Evolutionary conservation across 2,888 invertebrate species (phyloP), one percentile per base, ranked within the genome.

Genomic region (Heteropelma amictum): DNA sequence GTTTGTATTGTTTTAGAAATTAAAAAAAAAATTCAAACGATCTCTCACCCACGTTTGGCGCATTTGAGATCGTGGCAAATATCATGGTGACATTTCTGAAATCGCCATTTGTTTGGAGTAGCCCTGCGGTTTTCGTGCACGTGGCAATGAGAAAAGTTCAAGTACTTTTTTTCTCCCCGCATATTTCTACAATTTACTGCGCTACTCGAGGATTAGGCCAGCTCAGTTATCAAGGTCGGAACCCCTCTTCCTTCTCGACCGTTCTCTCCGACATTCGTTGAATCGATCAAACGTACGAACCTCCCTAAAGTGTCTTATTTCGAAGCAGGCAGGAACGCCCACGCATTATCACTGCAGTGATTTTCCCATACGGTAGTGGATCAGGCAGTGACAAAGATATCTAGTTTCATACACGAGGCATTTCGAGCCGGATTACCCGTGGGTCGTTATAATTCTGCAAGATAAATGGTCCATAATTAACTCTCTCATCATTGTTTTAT

Each of bases 211-310:
- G 23, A 47, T 47, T 23, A 47, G n/a, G 47, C n/a, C 47, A 26
- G 12, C 21, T 23, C 26, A 12, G 21, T 47, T 47, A 26, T 47
- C 23, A 47, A 47, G 47, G 26, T 26, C 26, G 47, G 2, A 12
- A 5, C 26, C 5, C 5, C 10, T 5, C 26, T 26, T 4, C 23
- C 47, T 19, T 26, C n/a, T n/a, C n/a, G n/a, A n/a, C 47, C 42
- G 17, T 26, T 6, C 12, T 26, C 5, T 47, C 12, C 47, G 6
- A 8, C 23, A 10, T 47, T 47, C 23, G 10, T 47, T 47, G 47
- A 47, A 47, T 47, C 61, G 61, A 61, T 61, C 35, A 61, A 49
- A 35, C 61, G 26, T 10, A 33, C 47, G 23, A 47, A 61, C 35
- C 33, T 30, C 58, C 4, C 30, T 17, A 14, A 47, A 12, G 26